Base-by-base conservation (phyloP, 2,888 invertebrate genomes). In the Pterostichus madidus region DNA sequence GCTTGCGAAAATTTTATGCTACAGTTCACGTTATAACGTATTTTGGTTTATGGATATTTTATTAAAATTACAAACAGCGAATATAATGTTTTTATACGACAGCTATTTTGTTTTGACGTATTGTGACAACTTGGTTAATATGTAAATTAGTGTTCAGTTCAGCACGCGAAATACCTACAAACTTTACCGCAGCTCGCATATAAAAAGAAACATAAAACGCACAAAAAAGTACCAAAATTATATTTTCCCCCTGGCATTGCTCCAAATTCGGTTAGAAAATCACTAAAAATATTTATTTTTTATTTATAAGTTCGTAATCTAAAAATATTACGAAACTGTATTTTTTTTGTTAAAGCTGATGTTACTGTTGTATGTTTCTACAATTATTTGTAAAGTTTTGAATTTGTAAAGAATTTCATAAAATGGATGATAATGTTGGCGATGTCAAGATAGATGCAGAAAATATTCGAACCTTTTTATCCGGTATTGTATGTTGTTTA, bases 51-150 rank as follows among this genome's bases (percentile, higher is more conserved):
- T 73, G 73, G 73, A 24, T 49, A 73, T 73, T 73, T 73, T 73
- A 73, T 73, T 73, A 49, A 73, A 73, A 73, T 73, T 73, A 49
- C 73, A 49, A 49, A 49, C 49, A 49, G 24, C 49, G 46, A 73
- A 73, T 73, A 49, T 73, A 46, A 73, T 46, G 46, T 73, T 73
- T 73, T 73, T 73, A 73, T 73, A 17, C 32, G 49, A n/a, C 7
- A 73, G 73, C 46, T 73, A 73, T 73, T 73, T 73, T 73, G 49
- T 73, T 73, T 49, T 73, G 73, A 73, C 73, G 52, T 73, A 73
- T 52, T 73, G 73, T 73, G 73, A 73, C 73, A 73, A 73, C 73
- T 73, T 73, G 73, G 73, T 73, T 73, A 73, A 73, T 73, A 73
- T 73, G 73, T 32, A 73, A 73, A 73, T 73, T 73, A 49, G 73